These are phyloP conservation scores for Bicyclus anynana DNA, from an alignment of 1,140 invertebrate genomes.

Conservation along the genomic window DNA sequence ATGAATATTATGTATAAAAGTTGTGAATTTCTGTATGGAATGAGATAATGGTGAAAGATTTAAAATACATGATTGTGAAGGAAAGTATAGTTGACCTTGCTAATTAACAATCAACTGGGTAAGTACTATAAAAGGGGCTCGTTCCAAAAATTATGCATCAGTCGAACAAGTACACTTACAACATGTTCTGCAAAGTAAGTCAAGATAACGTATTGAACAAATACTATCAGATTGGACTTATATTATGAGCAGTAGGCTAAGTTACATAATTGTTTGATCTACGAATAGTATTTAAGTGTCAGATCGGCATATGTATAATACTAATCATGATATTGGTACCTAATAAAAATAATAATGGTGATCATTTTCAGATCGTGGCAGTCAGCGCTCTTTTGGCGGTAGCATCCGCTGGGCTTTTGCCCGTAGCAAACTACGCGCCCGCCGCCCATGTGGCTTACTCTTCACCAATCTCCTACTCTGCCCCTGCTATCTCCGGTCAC, in stretches of 20 bases:
- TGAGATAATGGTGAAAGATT: background rate
- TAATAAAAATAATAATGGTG: background rate
- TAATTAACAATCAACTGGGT: background rate
- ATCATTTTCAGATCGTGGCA: background rate
- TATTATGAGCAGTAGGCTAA: too few relatives aligned
- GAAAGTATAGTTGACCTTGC: slow-evolving; percentile 2
- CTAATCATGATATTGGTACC: too few relatives aligned
- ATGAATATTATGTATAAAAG: too few relatives aligned
- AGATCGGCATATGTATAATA: too few relatives aligned
- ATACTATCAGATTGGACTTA: too few relatives aligned
- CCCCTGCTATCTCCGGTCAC: slow-evolving; percentile 22
- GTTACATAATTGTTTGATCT: too few relatives aligned
- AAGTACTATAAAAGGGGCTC: background rate
- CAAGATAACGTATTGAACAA: too few relatives aligned
- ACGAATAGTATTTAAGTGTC: too few relatives aligned
- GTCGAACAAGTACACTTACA: background rate
- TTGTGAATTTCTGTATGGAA: too few relatives aligned
- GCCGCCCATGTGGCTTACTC: slow-evolving; percentile 37
- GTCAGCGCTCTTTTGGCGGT: slow-evolving; percentile 51
- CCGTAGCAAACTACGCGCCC: slow-evolving; percentile 38
- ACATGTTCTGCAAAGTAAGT: slow-evolving; percentile 8
- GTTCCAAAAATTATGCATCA: background rate
- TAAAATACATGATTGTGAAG: background rate
- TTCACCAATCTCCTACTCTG: slow-evolving; percentile 20
- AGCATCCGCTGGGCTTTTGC: slow-evolving; percentile 47